A percentile compares a stretch with the other conserved stretches of the same genome.
These are phyloP conservation scores for Melanostoma mellinum DNA, from an alignment of 2,888 invertebrate genomes.

Conservation along the genomic window DNA sequence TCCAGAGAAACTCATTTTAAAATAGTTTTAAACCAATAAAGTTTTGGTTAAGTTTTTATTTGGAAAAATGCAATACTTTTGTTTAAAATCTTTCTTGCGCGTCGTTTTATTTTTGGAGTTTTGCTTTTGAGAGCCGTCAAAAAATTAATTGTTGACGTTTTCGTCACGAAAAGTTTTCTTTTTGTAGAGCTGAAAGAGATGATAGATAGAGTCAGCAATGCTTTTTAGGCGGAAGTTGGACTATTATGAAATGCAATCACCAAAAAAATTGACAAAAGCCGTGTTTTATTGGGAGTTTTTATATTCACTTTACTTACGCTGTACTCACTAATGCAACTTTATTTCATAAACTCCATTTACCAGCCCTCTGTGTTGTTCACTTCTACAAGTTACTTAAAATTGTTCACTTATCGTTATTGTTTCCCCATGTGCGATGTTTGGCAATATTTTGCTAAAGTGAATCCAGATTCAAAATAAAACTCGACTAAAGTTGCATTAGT, in stretches of 20 bases:
- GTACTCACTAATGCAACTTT: no score
- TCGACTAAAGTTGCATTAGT: no score
- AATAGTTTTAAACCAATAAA: not conserved
- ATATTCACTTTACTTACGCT: no score
- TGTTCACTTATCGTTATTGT: no score
- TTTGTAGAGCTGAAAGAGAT: not conserved
- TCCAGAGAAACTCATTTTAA: constrained; percentile 78
- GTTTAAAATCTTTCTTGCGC: constrained; percentile 45
- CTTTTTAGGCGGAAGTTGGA: not conserved
- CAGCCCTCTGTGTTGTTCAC: not conserved
- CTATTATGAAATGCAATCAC: no score
- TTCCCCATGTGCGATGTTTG: no score
- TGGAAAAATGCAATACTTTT: not conserved
- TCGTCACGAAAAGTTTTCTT: not conserved
- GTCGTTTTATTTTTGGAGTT: constrained; percentile 14
- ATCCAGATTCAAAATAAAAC: no score
- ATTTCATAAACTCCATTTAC: constrained; percentile 13
- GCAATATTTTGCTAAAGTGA: no score
- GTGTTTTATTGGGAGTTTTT: no score
- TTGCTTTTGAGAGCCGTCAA: not conserved
- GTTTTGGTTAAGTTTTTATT: not conserved
- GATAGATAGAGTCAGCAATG: not conserved
- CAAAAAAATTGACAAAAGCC: no score
- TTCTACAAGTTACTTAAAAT: constrained; percentile 1
- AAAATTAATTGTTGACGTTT: constrained; percentile 49